Evolutionary conservation across 2,888 invertebrate genomes (phyloP), one percentile per base, ranked within the genome.

Genomic region (Cartodere bifasciata): DNA sequence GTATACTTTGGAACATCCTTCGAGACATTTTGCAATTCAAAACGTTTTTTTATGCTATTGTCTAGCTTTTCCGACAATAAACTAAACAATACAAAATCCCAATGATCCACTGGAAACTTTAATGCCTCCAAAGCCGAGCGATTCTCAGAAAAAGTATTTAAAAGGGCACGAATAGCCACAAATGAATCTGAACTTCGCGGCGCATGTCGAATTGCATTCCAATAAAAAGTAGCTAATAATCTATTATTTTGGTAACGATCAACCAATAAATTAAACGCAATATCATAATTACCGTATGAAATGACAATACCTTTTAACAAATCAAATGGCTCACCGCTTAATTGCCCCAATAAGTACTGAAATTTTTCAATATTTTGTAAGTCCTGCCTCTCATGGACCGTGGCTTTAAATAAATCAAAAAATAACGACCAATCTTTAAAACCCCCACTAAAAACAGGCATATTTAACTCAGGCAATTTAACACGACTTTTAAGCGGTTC

Each of bases 21-120:
- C n/a, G n/a, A n/a, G n/a, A n/a, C n/a, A n/a, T n/a, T n/a, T n/a
- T 20, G 16, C 9, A 28, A 21, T 11, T 28, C 20, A n/a, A 21
- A 28, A 21, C 17, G 16, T 3, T 16, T 28, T 4, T 10, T 10
- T 12, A 21, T 21, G 16, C 14, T 21, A 7, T 10, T 5, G 3
- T 28, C 21, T 28, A 28, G 9, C 21, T 28, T 4, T 3, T 28
- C 10, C 2, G 21, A 14, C 10, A 28, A 17, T 14, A 28, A 14
- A 5, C 21, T 21, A 13, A 28, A 28, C 13, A 28, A 28, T 12
- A 28, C 16, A 20, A 28, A 28, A 21, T 28, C 21, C 29, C 28
- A 28, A 2, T 11, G 16, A 11, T 16, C 16, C 2, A 16, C 28
- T 10, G 28, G 4, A 16, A 28, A 28, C 13, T 16, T 10, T n/a